Conservation (phyloP, 1,140 invertebrate genomes). For the Cydia amplana region DNA sequence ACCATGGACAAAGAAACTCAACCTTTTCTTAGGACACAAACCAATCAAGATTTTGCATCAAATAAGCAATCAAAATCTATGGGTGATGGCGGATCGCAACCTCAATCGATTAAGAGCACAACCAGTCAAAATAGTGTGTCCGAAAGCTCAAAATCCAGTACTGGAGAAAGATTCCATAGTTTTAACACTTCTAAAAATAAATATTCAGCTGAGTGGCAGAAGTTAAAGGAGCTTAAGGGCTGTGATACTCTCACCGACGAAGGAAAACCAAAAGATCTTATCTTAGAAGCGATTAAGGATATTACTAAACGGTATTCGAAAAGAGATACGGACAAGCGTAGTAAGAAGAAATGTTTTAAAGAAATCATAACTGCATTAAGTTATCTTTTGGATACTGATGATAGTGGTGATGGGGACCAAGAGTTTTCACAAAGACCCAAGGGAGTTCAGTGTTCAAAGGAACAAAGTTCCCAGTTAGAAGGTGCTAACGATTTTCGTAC, state of each 20-base stretch:
- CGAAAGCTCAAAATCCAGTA: conserved; percentile 31
- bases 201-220: background rate
- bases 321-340: conserved; percentile 55
- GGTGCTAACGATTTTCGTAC: background rate
- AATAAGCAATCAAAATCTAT: background rate
- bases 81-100: background rate
- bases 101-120: background rate
- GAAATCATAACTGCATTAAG: conserved; percentile 67
- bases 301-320: conserved; percentile 70
- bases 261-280: conserved; percentile 47
- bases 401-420: conserved; percentile 53
- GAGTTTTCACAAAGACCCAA: conserved; percentile 36
- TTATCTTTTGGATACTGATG: conserved; percentile 69
- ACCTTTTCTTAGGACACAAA: background rate
- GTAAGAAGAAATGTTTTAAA: conserved; percentile 68
- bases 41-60: background rate
- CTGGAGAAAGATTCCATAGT: conserved; percentile 33
- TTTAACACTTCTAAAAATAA: conserved; percentile 11
- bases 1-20: conserved; percentile 4
- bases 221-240: background rate
- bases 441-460: conserved; percentile 31
- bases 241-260: background rate
- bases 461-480: conserved; percentile 26
- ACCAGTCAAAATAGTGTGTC: background rate
- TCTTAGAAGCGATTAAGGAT: conserved; percentile 62